A percentile compares a stretch with the other conserved stretches of the same genome.
Conservation (phyloP, 2,113 vertebrate species). For the Etia nguti region DNA sequence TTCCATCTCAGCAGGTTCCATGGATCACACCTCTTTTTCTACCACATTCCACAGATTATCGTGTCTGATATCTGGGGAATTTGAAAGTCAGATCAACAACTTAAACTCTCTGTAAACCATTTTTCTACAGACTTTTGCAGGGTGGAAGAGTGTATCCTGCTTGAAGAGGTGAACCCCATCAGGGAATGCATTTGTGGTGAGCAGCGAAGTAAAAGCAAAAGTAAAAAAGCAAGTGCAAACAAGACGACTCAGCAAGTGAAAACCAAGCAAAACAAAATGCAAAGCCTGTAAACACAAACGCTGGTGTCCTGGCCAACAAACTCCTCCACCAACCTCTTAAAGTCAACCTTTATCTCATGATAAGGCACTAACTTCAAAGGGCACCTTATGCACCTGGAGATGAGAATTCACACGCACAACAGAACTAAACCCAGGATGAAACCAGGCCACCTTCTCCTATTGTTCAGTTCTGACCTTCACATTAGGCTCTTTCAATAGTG, state of each 20-base stretch:
- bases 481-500: not conserved
- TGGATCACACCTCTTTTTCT: not conserved
- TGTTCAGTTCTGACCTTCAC: not conserved
- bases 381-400: not conserved
- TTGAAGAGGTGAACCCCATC: not conserved
- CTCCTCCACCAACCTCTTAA: not conserved
- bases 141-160: not conserved
- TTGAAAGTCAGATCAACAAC: not conserved
- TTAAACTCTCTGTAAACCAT: not conserved
- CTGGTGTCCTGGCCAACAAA: not conserved
- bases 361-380: not conserved
- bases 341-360: not conserved
- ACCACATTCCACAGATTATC: not conserved
- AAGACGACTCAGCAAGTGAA: not conserved
- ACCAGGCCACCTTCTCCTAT: not conserved
- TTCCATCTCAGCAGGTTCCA: not conserved
- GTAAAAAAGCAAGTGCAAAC: not conserved
- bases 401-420: not conserved
- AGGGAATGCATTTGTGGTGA: not conserved
- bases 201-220: not conserved
- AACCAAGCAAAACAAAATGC: not conserved
- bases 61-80: not conserved
- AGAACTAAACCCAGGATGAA: not conserved
- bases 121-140: not conserved
- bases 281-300: not conserved